phyloP scores from a whole-genome alignment of 2,888 invertebrate genomes.

The Dynastes hyllus region DNA sequence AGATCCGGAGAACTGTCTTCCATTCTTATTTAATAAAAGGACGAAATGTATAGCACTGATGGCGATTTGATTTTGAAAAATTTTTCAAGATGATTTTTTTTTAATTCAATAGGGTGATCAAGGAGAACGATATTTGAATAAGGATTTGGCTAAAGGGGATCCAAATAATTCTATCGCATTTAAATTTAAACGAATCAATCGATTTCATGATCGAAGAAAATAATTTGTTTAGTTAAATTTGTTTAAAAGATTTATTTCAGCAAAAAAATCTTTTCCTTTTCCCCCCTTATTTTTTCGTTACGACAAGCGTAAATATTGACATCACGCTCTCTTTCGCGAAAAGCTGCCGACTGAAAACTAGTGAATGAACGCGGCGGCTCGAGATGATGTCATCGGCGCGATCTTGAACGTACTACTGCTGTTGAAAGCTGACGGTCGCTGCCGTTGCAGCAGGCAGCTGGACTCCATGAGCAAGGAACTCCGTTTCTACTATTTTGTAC shows the following conservation, averaged over 20 bases:
- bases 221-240: background rate
- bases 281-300: too few species aligned
- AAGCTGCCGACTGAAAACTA: conserved; percentile 2
- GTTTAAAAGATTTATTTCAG: background rate
- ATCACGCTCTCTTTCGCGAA: conserved; percentile 21
- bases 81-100: background rate
- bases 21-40: conserved; percentile 63
- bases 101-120: background rate
- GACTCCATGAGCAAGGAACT: conserved; percentile 50
- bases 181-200: conserved; percentile 32
- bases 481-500: conserved; percentile 43
- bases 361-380: conserved; percentile 37
- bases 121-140: background rate
- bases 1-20: conserved; percentile 90
- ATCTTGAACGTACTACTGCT: conserved; percentile 26
- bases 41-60: background rate
- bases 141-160: background rate
- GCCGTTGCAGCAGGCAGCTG: conserved; percentile 37
- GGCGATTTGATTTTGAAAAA: background rate
- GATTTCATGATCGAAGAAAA: conserved; percentile 33
- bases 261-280: too few species aligned
- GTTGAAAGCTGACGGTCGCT: background rate
- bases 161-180: background rate
- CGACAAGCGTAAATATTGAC: conserved; percentile 16
- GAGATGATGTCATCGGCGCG: conserved; percentile 33